A percentile compares a stretch with the other conserved stretches of the same genome.
Evolutionary conservation across 2,113 vertebrate species (phyloP).

Genomic region (Clinocottus analis): DNA sequence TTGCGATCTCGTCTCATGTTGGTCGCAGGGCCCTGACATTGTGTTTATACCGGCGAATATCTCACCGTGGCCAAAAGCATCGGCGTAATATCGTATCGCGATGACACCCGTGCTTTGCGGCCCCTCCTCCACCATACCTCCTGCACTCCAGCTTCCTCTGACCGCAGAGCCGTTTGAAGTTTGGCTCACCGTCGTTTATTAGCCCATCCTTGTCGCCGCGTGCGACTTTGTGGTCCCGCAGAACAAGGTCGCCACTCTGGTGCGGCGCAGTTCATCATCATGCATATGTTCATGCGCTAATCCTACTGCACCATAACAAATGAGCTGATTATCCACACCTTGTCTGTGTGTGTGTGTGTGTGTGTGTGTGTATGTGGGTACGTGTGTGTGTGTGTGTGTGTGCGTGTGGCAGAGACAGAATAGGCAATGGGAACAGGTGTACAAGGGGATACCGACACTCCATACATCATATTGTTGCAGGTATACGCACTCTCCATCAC

Average conservation of each 20-base stretch:
- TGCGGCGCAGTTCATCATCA: constrained; percentile 68
- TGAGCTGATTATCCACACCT: constrained; percentile 74
- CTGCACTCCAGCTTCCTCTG: constrained; percentile 29
- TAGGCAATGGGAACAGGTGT: constrained; percentile 61
- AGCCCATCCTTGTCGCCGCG: constrained; percentile 20
- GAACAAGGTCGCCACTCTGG: constrained; percentile 68
- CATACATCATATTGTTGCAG: constrained; percentile 74
- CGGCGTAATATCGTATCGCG: not conserved
- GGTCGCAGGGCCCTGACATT: too few relatives aligned
- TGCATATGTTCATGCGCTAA: constrained; percentile 69
- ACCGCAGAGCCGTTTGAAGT: constrained; percentile 62
- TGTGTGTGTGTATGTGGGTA: not conserved
- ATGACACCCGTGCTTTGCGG: not conserved
- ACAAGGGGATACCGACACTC: constrained; percentile 55
- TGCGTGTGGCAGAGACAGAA: constrained; percentile 55
- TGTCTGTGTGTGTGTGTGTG: constrained; percentile 52
- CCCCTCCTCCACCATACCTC: not conserved
- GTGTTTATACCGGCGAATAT: too few relatives aligned
- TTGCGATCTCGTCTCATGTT: too few relatives aligned
- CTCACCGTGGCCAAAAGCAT: not conserved
- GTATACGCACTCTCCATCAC: constrained; percentile 46
- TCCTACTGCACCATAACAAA: constrained; percentile 74
- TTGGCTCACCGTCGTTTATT: constrained; percentile 34
- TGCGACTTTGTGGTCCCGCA: constrained; percentile 48
- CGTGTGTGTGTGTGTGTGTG: constrained; percentile 10